These are phyloP conservation scores for Microplitis manilae DNA, from an alignment of 2,888 invertebrate species.

Conservation along the genomic window DNA sequence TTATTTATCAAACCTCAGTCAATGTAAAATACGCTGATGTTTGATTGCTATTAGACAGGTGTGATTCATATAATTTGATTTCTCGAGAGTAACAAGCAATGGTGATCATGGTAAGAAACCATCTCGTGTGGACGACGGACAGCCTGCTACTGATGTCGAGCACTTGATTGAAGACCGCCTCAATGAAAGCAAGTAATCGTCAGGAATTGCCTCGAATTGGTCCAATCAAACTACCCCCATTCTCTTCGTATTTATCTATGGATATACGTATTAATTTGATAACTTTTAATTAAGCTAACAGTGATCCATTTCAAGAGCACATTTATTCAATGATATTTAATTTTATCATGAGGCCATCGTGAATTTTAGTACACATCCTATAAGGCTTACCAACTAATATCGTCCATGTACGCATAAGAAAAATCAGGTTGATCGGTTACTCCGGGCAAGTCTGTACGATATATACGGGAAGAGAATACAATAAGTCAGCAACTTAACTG, in stretches of 20 bases:
- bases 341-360: background rate
- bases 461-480: slow-evolving; percentile 36
- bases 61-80: background rate
- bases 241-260: slow-evolving; percentile 63
- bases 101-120: slow-evolving; percentile 55
- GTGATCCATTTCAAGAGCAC: slow-evolving; percentile 21
- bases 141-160: slow-evolving; percentile 67
- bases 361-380: background rate
- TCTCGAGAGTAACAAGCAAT: background rate
- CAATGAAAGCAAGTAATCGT: slow-evolving; percentile 72
- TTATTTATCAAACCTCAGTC: background rate
- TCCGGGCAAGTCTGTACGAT: background rate
- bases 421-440: slow-evolving; percentile 18
- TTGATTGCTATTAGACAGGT: background rate
- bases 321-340: background rate
- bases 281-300: slow-evolving; percentile 63
- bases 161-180: slow-evolving; percentile 62
- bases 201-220: slow-evolving; percentile 73
- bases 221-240: slow-evolving; percentile 73
- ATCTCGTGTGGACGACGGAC: slow-evolving; percentile 66
- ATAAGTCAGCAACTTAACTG: slow-evolving; percentile 67
- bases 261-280: slow-evolving; percentile 70
- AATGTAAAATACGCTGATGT: background rate
- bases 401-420: background rate
- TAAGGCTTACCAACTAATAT: background rate